A percentile compares a stretch with the other conserved stretches of the same genome.
Evolutionary conservation across 2,888 invertebrate genomes (phyloP).

Genomic region (Leucophora obtusa): DNA sequence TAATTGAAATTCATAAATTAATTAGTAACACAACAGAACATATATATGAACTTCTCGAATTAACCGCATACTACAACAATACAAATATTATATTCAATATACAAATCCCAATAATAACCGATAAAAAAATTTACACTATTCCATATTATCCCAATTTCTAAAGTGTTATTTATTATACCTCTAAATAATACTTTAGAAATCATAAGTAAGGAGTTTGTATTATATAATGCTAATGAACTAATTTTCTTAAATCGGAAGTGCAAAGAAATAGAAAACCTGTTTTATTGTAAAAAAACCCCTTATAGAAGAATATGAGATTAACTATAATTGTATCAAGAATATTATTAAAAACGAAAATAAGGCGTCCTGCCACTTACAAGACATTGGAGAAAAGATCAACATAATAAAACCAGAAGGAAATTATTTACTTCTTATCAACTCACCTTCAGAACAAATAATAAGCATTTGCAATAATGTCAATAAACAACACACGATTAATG

Average conservation of each 20-base stretch:
- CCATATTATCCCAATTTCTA: not conserved
- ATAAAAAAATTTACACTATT: not conserved
- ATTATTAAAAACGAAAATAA: not conserved
- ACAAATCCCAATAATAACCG: not conserved
- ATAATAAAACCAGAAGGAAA: constrained; percentile 19
- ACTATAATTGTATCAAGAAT: not conserved
- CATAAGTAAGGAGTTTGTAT: too few relatives aligned
- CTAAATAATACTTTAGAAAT: too few relatives aligned
- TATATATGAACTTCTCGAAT: constrained; percentile 6
- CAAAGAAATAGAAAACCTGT: too few relatives aligned
- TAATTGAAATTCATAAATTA: constrained; percentile 26
- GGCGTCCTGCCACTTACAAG: not conserved
- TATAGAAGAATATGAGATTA: not conserved
- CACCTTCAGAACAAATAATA: constrained; percentile 10
- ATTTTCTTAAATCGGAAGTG: too few relatives aligned
- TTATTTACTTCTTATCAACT: constrained; percentile 18
- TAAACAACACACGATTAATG: constrained; percentile 10
- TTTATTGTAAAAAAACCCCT: too few relatives aligned
- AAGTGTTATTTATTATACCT: too few relatives aligned
- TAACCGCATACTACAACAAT: constrained; percentile 5
- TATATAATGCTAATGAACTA: too few relatives aligned
- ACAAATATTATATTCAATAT: too few relatives aligned
- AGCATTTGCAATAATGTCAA: constrained; percentile 6
- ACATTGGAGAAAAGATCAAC: constrained; percentile 11
- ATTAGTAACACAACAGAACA: constrained; percentile 12